Evolutionary conservation across 2,888 invertebrate genomes (phyloP), one percentile per base, ranked within the genome.

Genomic region (Crepidodera aurea): DNA sequence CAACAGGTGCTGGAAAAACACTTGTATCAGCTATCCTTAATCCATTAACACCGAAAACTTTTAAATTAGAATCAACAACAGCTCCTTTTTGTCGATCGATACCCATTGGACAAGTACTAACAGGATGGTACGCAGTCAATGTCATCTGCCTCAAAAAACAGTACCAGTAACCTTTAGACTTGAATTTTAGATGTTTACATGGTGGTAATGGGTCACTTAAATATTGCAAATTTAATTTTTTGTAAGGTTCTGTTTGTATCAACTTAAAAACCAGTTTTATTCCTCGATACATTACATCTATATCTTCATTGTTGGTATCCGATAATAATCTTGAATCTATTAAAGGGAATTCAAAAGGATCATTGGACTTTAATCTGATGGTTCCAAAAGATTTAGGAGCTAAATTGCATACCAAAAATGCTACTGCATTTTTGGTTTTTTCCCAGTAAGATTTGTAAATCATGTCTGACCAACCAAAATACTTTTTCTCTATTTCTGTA

Each of bases 51-150:
- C 88, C 88, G 67, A 85, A 81, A 0, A 89, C 88, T 64, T 83
- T 82, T 10, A 88, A 77, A 67, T 86, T 82, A 0, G 85, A 83
- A 75, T 87, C 86, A 0, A 89, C 88, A 0, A 90, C 87, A 0
- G 88, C 85, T 0, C 78, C 82, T 0, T 84, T 82, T 70, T 88
- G 87, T 0, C 75, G 79, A 4, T 75, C 75, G 0, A 87, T 86
- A 0, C 90, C 90, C 90, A 90, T 90, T 67, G 87, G 87, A 69
- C 87, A 87, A 0, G 89, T 88, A 3, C 86, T 87, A 66, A 87
- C 84, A 69, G 88, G 87, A 76, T 90, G 90, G 7, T 25, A 51
- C 1, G 13, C 39, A 15, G 58, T 69, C 2, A 76, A 75, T 3
- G 75, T 75, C 0, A 62, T 75, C 22, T 86, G 67, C 60, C 69